Evolutionary conservation across 2,888 invertebrate species (phyloP).

Genomic region (Blomia tropicalis): DNA sequence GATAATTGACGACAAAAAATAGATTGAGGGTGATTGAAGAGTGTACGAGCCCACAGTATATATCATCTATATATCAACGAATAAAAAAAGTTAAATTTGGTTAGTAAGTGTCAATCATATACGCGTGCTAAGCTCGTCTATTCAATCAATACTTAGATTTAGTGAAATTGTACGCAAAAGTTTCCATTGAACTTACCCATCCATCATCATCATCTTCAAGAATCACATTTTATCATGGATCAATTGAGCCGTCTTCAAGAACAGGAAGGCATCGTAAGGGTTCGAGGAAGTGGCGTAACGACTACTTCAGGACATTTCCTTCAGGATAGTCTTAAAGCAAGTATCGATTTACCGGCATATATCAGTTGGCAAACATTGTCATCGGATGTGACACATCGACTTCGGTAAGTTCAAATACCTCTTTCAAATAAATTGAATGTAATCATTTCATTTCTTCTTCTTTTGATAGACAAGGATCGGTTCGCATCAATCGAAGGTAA

Average conservation of each 20-base stretch:
- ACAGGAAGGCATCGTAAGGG: neutral
- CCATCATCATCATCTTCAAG: too few species aligned
- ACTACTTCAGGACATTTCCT: constrained; percentile 25
- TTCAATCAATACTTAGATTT: too few species aligned
- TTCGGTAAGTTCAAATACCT: constrained; percentile 15
- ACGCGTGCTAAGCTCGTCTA: too few species aligned
- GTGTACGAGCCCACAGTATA: too few species aligned
- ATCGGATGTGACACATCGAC: constrained; percentile 29
- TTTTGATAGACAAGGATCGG: constrained; percentile 18
- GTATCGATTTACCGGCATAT: constrained; percentile 31
- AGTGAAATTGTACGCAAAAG: too few species aligned
- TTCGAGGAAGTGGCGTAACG: neutral
- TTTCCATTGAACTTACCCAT: too few species aligned
- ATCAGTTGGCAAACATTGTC: constrained; percentile 31
- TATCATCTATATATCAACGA: too few species aligned
- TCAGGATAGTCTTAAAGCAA: constrained; percentile 29
- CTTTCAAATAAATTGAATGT: neutral
- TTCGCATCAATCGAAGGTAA: constrained; percentile 25
- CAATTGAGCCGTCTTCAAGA: neutral
- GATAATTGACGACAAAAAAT: too few species aligned
- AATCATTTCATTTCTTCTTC: neutral
- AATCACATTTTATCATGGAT: neutral
- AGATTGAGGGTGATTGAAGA: too few species aligned
- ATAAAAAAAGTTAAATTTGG: too few species aligned
- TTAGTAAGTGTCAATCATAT: too few species aligned